Evolutionary conservation across 2,888 invertebrate species (phyloP).

Genomic region (Crematogaster levior): DNA sequence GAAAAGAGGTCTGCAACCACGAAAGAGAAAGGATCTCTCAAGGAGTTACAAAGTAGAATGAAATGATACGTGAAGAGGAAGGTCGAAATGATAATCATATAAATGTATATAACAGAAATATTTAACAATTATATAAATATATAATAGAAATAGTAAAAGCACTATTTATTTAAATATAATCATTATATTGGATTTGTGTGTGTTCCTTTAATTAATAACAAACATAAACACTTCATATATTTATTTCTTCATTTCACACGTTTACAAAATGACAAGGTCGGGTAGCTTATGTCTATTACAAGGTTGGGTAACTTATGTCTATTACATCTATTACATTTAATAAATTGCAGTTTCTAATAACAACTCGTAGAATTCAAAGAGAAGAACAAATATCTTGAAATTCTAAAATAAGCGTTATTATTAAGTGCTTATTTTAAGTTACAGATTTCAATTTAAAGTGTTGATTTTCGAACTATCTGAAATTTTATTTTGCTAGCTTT

Average conservation of each 20-base stretch:
- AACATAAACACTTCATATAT: too few species aligned
- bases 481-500: background rate
- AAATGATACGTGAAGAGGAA: background rate
- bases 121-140: too few species aligned
- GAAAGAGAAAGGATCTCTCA: slow-evolving; percentile 38
- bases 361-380: background rate
- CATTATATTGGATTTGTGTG: too few species aligned
- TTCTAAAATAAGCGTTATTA: background rate
- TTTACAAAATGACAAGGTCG: too few species aligned
- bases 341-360: background rate
- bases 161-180: too few species aligned
- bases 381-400: background rate
- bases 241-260: too few species aligned
- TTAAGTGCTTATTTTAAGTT: background rate
- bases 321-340: background rate
- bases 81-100: too few species aligned
- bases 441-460: background rate
- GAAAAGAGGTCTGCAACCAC: slow-evolving; percentile 1
- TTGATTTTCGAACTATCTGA: background rate
- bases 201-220: too few species aligned
- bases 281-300: too few species aligned
- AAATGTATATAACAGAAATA: too few species aligned
- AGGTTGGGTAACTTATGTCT: too few species aligned
- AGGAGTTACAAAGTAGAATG: slow-evolving; percentile 8
- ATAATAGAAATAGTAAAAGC: too few species aligned